Evolutionary conservation across 2,888 invertebrate species (phyloP), one percentile per base, ranked within the genome.

Genomic region (Lithophane semibrunnea): DNA sequence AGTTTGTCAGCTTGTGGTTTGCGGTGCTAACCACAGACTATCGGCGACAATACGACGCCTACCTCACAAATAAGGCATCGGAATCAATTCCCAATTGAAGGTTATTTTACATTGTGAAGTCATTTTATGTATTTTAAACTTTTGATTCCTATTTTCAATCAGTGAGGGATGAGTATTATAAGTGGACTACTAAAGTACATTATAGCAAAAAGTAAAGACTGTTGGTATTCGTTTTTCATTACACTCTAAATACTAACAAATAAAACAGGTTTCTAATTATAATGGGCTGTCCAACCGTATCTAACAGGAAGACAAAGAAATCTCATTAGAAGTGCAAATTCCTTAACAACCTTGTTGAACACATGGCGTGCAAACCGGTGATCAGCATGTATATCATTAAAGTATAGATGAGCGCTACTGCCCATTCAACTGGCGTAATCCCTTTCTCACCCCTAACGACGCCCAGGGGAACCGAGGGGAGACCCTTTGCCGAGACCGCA

Each of bases 1-100:
- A 89, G 90, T 91, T 83, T 91, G 92, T 90, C 90, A 91, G 92
- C 90, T 90, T 93, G 95, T 80, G 96, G 95, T 92, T 87, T 94
- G 94, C 85, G 94, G 95, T 91, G 86, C 81, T 76, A 82, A 89
- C 94, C 94, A 88, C 94, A 93, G 91, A 88, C 92, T 94, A 94
- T 94, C 90, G 92, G 91, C 87, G 90, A 93, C 91, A 92, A 95
- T 91, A 92, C 91, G 92, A 94, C 86, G 92, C 92, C 91, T 87
- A 85, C 90, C 89, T 89, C 86, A 86, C 86, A 90, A 92, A 92
- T 90, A 90, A 87, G 88, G 89, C 89, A 89, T 81, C 86, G 84
- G 78, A 86, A 86, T 88, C 91, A 91, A 93, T 94, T 88, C 79
- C 72, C 21, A 52, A 77, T 61, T 58, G n/a, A 5, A 70, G 61